These are phyloP conservation scores for Cephus cinctus DNA, from an alignment of 1,140 invertebrate genomes.

Conservation along the genomic window DNA sequence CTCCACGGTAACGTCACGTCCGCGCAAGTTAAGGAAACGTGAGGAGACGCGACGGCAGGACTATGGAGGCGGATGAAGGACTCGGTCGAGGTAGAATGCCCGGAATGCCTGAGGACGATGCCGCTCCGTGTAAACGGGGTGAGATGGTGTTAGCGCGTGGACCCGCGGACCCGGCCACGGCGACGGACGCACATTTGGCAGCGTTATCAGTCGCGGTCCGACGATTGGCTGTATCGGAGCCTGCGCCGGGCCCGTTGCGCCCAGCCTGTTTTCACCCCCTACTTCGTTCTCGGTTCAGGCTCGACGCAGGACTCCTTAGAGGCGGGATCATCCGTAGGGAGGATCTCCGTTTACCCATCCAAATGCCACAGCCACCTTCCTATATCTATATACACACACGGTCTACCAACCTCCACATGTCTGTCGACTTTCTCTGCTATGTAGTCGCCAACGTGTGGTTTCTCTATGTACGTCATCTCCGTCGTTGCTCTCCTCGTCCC, in stretches of 20 bases:
- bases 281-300: slow-evolving; percentile 12
- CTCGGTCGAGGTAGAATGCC: slow-evolving; percentile 20
- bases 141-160: slow-evolving; percentile 37
- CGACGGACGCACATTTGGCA: slow-evolving; percentile 50
- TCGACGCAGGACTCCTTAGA: slow-evolving; percentile 45
- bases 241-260: slow-evolving; percentile 39
- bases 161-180: slow-evolving; percentile 40
- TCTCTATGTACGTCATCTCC: background rate
- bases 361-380: background rate
- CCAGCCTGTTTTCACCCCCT: slow-evolving; percentile 9
- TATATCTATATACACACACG: slow-evolving; percentile 10
- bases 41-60: background rate
- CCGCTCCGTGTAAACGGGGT: slow-evolving; percentile 14
- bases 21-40: too few relatives aligned
- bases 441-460: background rate
- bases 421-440: background rate
- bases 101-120: background rate
- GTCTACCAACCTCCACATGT: background rate
- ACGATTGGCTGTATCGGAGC: slow-evolving; percentile 57
- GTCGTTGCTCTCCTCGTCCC: too few relatives aligned
- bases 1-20: too few relatives aligned
- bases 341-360: slow-evolving; percentile 24
- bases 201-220: slow-evolving; percentile 54
- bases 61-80: background rate
- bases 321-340: slow-evolving; percentile 53